Base-by-base conservation (phyloP, 2,113 vertebrate species). In the Sylvicapra grimmia region DNA sequence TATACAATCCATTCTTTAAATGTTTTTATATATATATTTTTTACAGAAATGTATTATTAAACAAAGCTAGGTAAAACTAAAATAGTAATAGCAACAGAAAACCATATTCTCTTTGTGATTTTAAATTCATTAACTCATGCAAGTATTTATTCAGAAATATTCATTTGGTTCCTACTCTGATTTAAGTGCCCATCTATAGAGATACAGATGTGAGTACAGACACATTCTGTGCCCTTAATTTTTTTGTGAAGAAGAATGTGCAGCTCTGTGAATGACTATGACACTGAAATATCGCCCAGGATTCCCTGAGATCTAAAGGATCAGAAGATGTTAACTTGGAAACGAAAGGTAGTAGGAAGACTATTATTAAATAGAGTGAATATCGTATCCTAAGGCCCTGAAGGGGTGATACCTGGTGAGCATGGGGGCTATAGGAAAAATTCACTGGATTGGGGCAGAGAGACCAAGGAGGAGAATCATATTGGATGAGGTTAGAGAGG, bases 201-300 rank as follows among this genome's bases (percentile, higher is more conserved):
- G 40, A 95, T 6, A 23, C 49, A 96, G 21, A 77, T 44, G 33
- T 96, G 19, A 87, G 3, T 59, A 72, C 6, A 86, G 16, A 80
- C 33, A 33, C 29, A 18, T 9, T n/a, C 5, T 53, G 5, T 87
- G 14, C 31, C 33, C 51, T 49, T 53, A 10, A 27, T n/a, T n/a
- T n/a, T n/a, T n/a, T n/a, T 33, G 19, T 23, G 33, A 40, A 84
- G 25, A 90, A 90, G 40, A 63, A 77, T 77, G 31, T 86, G 16
- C 31, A 86, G 8, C 58, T 95, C 16, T 2, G 11, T 47, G 27
- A 75, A 7, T 65, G 97, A 96, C 95, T 97, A 80, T 94, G 98
- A 98, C 94, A 97, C 25, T 51, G 36, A 82, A 44, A 21, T 44
- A n/a, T 31, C n/a, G 21, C 44, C 85, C 31, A 59, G n/a, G n/a